Evolutionary conservation across 2,113 vertebrate species (phyloP).

Genomic region (Brachionichthys hirsutus): DNA sequence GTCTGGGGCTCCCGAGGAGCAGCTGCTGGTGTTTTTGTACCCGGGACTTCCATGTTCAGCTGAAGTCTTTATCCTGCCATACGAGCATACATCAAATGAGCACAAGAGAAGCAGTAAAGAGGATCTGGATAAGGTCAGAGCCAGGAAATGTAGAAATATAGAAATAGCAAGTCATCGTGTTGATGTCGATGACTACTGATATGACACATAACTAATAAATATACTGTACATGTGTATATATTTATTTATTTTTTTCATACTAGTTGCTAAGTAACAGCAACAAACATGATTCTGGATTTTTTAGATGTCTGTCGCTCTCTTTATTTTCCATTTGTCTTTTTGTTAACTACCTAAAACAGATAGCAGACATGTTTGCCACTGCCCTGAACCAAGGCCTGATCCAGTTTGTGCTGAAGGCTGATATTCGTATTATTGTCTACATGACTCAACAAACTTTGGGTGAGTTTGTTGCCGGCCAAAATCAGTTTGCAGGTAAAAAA

Average conservation of each 20-base stretch:
- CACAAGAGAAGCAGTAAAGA: conserved; percentile 81
- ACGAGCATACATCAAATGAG: conserved; percentile 59
- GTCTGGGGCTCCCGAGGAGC: conserved; percentile 85
- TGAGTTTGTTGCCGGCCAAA: conserved; percentile 68
- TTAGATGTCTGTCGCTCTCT: too few relatives aligned
- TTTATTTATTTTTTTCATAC: neutral
- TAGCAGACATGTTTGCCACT: conserved; percentile 85
- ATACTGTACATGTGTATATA: too few relatives aligned
- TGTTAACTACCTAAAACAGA: conserved; percentile 70
- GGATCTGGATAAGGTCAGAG: conserved; percentile 84
- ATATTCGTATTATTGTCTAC: conserved; percentile 86
- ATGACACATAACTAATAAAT: neutral
- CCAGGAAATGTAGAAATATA: neutral
- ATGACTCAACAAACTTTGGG: conserved; percentile 93
- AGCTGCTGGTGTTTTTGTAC: conserved; percentile 89
- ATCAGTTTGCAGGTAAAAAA: too few relatives aligned
- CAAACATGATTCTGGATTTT: neutral
- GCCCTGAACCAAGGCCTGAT: conserved; percentile 92
- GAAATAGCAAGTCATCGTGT: too few relatives aligned
- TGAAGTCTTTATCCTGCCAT: conserved; percentile 91
- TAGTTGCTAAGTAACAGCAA: too few relatives aligned
- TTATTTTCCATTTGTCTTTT: neutral
- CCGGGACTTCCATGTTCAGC: conserved; percentile 90
- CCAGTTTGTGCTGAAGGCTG: conserved; percentile 92
- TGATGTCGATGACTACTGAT: neutral